Evolutionary conservation across 2,113 vertebrate genomes (phyloP).

Genomic region (Gracilinanus agilis): DNA sequence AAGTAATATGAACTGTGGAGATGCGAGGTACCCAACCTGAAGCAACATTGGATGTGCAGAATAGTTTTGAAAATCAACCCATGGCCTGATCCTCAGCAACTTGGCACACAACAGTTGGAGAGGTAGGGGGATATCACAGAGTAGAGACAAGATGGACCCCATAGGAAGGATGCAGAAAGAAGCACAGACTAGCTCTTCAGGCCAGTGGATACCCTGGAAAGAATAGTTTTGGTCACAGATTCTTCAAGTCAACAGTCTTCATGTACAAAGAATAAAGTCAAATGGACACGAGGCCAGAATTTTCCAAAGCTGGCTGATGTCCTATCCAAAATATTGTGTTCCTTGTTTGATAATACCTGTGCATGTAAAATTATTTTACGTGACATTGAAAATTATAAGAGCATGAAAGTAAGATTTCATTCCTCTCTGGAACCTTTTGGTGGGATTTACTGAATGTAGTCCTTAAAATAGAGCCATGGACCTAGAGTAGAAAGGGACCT

Average conservation of each 20-base stretch:
- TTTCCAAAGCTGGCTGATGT: not conserved
- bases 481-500: not conserved
- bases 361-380: constrained; percentile 20
- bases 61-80: not conserved
- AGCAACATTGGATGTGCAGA: not conserved
- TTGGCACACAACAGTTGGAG: not conserved
- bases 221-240: not conserved
- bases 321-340: not conserved
- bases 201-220: not conserved
- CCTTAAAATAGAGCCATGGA: not conserved
- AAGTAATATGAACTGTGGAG: not conserved
- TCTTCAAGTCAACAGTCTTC: not conserved
- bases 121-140: not conserved
- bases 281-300: not conserved
- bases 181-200: rapidly evolving
- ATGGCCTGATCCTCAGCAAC: too few relatives aligned
- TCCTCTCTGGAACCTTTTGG: not conserved
- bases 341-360: not conserved
- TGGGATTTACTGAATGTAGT: not conserved
- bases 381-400: constrained; percentile 32
- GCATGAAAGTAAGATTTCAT: not conserved
- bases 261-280: not conserved
- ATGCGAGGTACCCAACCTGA: not conserved
- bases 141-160: rapidly evolving
- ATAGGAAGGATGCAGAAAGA: not conserved